These are phyloP conservation scores for Hypomecis atomaria DNA, from an alignment of 2,888 invertebrate genomes.

Conservation along the genomic window DNA sequence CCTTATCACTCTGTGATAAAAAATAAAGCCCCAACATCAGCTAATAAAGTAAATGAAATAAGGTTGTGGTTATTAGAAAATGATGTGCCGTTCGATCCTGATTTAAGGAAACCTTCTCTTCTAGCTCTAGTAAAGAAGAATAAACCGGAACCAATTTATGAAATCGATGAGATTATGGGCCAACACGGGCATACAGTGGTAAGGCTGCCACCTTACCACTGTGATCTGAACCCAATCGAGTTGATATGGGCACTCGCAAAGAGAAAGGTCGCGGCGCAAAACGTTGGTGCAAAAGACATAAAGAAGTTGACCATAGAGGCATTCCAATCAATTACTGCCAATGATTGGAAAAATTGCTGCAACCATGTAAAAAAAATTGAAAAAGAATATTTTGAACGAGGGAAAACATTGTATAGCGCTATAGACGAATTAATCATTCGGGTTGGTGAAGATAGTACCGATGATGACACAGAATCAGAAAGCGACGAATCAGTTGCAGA, in stretches of 20 bases:
- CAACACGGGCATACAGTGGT: constrained; percentile 38
- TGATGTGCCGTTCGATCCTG: constrained; percentile 40
- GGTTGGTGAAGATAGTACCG: no score
- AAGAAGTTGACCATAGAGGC: not conserved
- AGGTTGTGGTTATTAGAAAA: constrained; percentile 44
- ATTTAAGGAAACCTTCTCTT: constrained; percentile 35
- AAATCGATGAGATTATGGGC: constrained; percentile 40
- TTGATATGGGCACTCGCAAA: constrained; percentile 35
- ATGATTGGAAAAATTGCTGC: constrained; percentile 2
- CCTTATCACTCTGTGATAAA: constrained; percentile 2
- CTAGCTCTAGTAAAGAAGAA: constrained; percentile 38
- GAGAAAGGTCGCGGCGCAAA: not conserved
- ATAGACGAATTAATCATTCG: no score
- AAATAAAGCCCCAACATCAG: not conserved
- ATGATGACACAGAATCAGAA: no score
- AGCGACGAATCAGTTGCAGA: no score
- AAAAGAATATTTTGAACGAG: no score
- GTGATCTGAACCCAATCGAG: constrained; percentile 42
- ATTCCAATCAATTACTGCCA: not conserved
- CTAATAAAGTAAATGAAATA: not conserved
- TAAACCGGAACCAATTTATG: constrained; percentile 40
- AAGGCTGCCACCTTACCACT: constrained; percentile 37
- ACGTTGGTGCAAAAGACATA: not conserved
- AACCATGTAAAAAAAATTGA: no score
- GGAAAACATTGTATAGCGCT: no score